Conservation (phyloP, 2,113 vertebrate species). For the Apteryx owenii region DNA sequence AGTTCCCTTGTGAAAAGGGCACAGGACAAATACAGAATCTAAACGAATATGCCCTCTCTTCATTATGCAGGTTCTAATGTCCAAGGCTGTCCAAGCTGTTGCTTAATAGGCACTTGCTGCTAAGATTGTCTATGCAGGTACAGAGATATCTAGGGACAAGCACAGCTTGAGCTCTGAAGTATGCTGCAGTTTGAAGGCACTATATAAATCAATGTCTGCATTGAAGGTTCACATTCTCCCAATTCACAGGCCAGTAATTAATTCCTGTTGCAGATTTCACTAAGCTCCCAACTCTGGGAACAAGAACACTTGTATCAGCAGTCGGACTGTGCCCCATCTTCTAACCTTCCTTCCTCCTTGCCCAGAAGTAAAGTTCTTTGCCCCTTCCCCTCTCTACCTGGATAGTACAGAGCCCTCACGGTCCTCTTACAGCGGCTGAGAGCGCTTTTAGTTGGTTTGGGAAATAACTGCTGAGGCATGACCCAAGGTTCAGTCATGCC, state of each 20-base stretch:
- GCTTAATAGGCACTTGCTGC: background rate
- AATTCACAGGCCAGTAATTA: background rate
- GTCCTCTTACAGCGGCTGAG: background rate
- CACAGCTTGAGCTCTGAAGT: background rate
- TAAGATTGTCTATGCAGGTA: background rate
- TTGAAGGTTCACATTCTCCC: background rate
- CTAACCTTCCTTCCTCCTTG: background rate
- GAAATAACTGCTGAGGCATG: background rate
- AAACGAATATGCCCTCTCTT: background rate
- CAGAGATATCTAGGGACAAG: background rate
- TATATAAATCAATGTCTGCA: background rate
- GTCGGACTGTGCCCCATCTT: background rate
- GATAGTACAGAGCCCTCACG: background rate
- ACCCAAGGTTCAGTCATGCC: background rate
- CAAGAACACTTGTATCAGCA: background rate
- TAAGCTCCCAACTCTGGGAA: background rate
- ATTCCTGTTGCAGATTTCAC: background rate
- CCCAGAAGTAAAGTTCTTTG: background rate
- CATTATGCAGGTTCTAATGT: accelerated
- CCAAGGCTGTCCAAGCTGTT: background rate
- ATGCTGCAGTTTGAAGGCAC: background rate
- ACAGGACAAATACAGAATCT: background rate
- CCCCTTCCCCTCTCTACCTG: background rate
- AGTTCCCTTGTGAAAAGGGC: background rate
- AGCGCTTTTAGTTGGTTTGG: background rate